These are phyloP conservation scores for Epicampocera succincta DNA, from an alignment of 2,888 invertebrate genomes.

Conservation along the genomic window DNA sequence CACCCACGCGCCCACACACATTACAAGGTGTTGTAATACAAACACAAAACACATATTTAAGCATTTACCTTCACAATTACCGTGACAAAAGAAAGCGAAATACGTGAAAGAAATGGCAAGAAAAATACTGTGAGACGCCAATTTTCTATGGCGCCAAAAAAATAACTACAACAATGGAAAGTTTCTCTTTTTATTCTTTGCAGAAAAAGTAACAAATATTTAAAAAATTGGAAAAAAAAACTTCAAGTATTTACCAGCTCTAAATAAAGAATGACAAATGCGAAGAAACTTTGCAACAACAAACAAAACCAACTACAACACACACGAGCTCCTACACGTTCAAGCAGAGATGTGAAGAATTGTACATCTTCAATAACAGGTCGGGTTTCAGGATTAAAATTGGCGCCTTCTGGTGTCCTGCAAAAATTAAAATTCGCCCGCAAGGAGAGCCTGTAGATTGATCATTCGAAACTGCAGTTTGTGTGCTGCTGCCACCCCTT, in stretches of 20 bases:
- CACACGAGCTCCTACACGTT: conserved; percentile 8
- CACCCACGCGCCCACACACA: neutral
- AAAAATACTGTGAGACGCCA: conserved; percentile 62
- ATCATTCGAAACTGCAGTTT: no score
- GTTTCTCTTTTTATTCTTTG: neutral
- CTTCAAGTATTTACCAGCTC: conserved; percentile 59
- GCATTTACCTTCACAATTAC: conserved; percentile 60
- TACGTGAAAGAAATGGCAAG: neutral
- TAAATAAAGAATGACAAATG: conserved; percentile 52
- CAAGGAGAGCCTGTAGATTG: no score
- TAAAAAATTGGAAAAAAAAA: conserved; percentile 29
- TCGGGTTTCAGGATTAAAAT: no score
- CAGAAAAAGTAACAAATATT: conserved; percentile 3
- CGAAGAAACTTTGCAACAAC: conserved; percentile 21
- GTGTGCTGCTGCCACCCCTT: no score
- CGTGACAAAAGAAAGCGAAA: conserved; percentile 34
- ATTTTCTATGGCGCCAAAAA: conserved; percentile 68
- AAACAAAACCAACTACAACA: conserved; percentile 9
- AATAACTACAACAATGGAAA: conserved; percentile 40
- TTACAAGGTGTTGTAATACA: neutral
- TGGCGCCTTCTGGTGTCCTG: no score
- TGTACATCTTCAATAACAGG: neutral
- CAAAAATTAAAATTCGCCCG: no score
- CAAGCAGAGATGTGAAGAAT: neutral
- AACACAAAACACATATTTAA: conserved; percentile 17